phyloP scores from a whole-genome alignment of 2,888 invertebrate genomes.

The Ochropacha duplaris region DNA sequence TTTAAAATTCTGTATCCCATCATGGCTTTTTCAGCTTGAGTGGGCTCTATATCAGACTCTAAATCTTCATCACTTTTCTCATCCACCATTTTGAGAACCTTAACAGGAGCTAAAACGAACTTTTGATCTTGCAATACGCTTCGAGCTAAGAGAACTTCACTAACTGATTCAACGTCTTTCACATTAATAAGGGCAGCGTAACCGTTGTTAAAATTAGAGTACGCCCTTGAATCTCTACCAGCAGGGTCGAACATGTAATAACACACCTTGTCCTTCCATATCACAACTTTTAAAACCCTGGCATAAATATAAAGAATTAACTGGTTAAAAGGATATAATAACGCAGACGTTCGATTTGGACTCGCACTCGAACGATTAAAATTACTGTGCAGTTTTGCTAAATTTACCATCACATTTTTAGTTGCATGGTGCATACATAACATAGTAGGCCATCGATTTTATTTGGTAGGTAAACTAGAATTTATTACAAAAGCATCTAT shows the following conservation, averaged over 20 bases:
- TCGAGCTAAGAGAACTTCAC: constrained; percentile 76
- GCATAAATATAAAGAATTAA: constrained; percentile 11
- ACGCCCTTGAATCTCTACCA: constrained; percentile 79
- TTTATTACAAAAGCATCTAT: too few relatives aligned
- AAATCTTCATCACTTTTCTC: constrained; percentile 71
- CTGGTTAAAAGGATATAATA: background rate
- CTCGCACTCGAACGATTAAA: too few relatives aligned
- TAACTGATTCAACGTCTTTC: constrained; percentile 73
- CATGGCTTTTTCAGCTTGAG: constrained; percentile 74
- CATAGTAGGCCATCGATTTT: too few relatives aligned
- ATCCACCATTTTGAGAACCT: constrained; percentile 71
- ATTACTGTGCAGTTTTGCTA: too few relatives aligned
- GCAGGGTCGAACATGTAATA: constrained; percentile 86
- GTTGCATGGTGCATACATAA: too few relatives aligned
- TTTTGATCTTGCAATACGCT: constrained; percentile 75
- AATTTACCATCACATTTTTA: too few relatives aligned
- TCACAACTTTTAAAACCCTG: constrained; percentile 74
- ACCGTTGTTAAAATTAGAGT: constrained; percentile 74
- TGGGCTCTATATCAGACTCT: constrained; percentile 74
- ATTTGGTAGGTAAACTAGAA: too few relatives aligned
- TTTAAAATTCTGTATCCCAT: constrained; percentile 81
- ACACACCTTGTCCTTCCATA: constrained; percentile 83
- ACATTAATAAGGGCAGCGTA: constrained; percentile 82
- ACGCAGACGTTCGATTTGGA: too few relatives aligned
- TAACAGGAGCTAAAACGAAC: constrained; percentile 73